These are phyloP conservation scores for Ptilorrhoa leucosticta DNA, from an alignment of 2,113 vertebrate species.

Conservation along the genomic window DNA sequence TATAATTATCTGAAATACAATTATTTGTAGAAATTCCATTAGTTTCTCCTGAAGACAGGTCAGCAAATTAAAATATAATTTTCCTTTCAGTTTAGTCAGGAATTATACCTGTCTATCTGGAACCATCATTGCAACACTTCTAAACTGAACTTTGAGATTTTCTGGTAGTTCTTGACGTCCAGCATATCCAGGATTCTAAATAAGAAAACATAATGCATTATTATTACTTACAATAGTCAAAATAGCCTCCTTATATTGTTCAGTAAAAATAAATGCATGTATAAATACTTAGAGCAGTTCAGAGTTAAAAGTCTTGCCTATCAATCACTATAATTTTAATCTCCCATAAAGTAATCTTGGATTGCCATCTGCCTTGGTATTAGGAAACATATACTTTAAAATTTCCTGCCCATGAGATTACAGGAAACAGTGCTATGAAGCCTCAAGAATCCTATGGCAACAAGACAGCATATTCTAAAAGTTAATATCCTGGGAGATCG, in stretches of 20 bases:
- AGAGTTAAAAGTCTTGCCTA: background rate
- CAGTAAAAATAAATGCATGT: background rate
- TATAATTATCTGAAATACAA: constrained; percentile 84
- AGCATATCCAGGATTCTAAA: constrained; percentile 88
- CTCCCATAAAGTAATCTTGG: background rate
- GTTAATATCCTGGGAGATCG: background rate
- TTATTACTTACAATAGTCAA: background rate
- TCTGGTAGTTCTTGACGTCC: constrained; percentile 89
- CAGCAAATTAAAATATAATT: background rate
- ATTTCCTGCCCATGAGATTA: background rate
- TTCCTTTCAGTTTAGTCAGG: background rate
- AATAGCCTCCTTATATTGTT: background rate
- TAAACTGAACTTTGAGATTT: constrained; percentile 87
- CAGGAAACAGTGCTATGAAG: background rate
- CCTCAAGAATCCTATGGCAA: background rate
- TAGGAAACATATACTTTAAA: background rate
- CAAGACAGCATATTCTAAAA: background rate
- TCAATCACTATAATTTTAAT: background rate
- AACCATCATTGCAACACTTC: constrained; percentile 90
- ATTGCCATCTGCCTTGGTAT: background rate
- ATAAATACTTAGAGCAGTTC: background rate
- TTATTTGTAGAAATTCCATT: background rate
- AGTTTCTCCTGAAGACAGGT: background rate
- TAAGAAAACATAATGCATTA: background rate
- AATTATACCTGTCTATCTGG: constrained; percentile 83